Base-by-base conservation (phyloP, 1,140 invertebrate genomes). In the Propsilocerus akamusi region DNA sequence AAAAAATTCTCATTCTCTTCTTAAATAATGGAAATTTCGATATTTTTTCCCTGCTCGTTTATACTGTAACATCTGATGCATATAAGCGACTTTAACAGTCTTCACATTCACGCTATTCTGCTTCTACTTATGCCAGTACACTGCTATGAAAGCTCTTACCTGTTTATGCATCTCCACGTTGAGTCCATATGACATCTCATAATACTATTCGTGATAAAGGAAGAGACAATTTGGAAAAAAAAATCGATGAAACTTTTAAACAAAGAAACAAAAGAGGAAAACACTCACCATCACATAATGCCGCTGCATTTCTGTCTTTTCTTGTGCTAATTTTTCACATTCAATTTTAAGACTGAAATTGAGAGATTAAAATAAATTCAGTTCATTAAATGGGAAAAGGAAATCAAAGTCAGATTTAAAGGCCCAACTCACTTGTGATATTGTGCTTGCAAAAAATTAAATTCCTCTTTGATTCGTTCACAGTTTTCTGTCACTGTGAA, bases 81-180 rank as follows among this genome's bases (percentile, higher is more conserved):
- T n/a, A n/a, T n/a, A n/a, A n/a, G n/a, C n/a, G n/a, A n/a, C n/a
- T n/a, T n/a, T n/a, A n/a, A n/a, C n/a, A n/a, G n/a, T n/a, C n/a
- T n/a, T n/a, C n/a, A n/a, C n/a, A n/a, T n/a, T n/a, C n/a, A n/a
- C n/a, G n/a, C n/a, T n/a, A n/a, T n/a, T n/a, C n/a, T n/a, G n/a
- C n/a, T n/a, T n/a, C n/a, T n/a, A n/a, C n/a, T n/a, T n/a, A n/a
- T n/a, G n/a, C n/a, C n/a, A n/a, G n/a, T n/a, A n/a, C n/a, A n/a
- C n/a, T n/a, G n/a, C n/a, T n/a, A n/a, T n/a, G n/a, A n/a, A n/a
- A n/a, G n/a, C n/a, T n/a, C 78, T 78, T 77, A 93, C 89, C 83
- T 97, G 93, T 80, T 96, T 97, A 69, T 95, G 90, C 88, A 97
- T 94, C 77, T 97, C 93, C 57, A 95, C 89, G 69, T 96, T 95